These are phyloP conservation scores for Pomatorhinus ruficollis DNA, from an alignment of 2,113 vertebrate species.

Conservation along the genomic window DNA sequence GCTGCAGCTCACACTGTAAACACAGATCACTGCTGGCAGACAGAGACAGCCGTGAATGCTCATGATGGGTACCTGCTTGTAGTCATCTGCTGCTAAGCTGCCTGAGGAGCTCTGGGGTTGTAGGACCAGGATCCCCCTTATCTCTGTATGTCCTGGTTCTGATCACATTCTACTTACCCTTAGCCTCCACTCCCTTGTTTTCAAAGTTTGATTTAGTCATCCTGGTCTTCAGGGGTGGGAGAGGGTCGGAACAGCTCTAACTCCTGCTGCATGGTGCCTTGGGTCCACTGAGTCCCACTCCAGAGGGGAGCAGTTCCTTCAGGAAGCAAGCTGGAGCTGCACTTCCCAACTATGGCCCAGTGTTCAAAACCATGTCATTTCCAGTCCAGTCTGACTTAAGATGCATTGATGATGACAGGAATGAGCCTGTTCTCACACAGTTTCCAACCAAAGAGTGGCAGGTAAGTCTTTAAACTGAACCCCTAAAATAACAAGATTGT, in stretches of 20 bases:
- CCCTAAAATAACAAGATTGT: neutral
- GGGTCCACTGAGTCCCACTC: neutral
- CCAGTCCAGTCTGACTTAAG: neutral
- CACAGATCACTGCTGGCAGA: neutral
- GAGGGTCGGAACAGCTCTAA: fast-evolving
- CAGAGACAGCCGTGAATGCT: neutral
- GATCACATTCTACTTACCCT: neutral
- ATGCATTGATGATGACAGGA: neutral
- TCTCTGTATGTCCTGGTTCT: neutral
- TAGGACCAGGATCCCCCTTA: neutral
- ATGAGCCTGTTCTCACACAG: fast-evolving
- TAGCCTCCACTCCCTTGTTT: neutral
- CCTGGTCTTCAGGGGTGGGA: fast-evolving
- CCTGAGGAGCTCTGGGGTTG: fast-evolving
- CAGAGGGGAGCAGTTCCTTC: neutral
- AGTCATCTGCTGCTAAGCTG: neutral
- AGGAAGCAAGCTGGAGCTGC: neutral
- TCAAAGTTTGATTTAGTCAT: neutral
- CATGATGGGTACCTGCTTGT: neutral
- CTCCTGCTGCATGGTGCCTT: neutral
- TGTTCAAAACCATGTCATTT: neutral
- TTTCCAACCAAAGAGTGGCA: neutral
- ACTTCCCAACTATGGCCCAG: neutral
- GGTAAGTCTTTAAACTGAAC: neutral
- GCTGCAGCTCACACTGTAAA: neutral